These are phyloP conservation scores for Micropoecilia bifurca DNA, from an alignment of 2,797 vertebrate genomes.

Conservation along the genomic window DNA sequence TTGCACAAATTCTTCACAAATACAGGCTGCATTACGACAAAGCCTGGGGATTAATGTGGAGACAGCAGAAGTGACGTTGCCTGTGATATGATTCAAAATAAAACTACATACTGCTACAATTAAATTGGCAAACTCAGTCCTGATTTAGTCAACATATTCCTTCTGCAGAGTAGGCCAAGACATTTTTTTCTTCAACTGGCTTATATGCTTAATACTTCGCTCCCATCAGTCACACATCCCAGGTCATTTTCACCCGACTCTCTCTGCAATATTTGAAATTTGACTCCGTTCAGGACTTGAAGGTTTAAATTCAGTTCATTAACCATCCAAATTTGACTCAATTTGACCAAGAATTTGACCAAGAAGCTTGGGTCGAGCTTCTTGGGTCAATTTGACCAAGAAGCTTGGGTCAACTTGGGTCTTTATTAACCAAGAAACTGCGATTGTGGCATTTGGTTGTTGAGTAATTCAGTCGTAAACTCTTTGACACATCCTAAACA, in stretches of 20 bases:
- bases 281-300: too few relatives aligned
- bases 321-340: not conserved
- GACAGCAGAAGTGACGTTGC: not conserved
- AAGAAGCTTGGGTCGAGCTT: too few relatives aligned
- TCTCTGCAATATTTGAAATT: too few relatives aligned
- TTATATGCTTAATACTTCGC: too few relatives aligned
- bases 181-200: not conserved
- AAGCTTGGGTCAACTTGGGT: too few relatives aligned
- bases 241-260: too few relatives aligned
- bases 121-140: not conserved
- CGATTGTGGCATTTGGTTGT: not conserved
- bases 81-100: not conserved
- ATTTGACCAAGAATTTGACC: too few relatives aligned
- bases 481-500: not conserved
- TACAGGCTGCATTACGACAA: not conserved
- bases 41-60: not conserved
- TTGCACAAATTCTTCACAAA: not conserved
- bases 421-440: not conserved
- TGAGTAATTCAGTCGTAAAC: not conserved
- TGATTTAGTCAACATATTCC: not conserved
- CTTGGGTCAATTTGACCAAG: too few relatives aligned
- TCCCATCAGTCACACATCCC: too few relatives aligned
- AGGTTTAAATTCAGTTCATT: not conserved
- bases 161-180: not conserved
- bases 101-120: not conserved